Base-by-base conservation (phyloP, 2,888 invertebrate species). In the Meta bourneti region DNA sequence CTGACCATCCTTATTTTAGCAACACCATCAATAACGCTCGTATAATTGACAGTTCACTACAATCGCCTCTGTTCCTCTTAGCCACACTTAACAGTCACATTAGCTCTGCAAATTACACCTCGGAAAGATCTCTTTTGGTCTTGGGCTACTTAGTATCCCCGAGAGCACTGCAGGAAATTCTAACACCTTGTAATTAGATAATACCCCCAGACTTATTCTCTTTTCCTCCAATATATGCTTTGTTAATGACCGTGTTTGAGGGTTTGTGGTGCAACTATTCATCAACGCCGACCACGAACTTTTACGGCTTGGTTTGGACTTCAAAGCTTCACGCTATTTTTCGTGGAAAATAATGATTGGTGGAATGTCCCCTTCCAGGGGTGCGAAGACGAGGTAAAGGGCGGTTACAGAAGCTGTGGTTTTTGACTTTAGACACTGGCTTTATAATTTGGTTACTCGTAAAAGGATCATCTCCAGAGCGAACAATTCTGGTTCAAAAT, bases 171-270 rank as follows among this genome's bases (percentile, higher is more conserved):
- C 54, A 70, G 74, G 72, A 74, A 52, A 20, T 52, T 61, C 20
- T 75, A 74, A 84, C 83, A 81, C 74, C 81, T 81, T 48, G 71
- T 88, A 75, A 88, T 88, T 88, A 88, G 48, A 19, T 9, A 34
- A 16, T 54, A 34, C 69, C 52, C 49, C 74, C 69, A 49, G 52
- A 20, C 71, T 48, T n/a, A 16, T 77, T 71, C 49, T 34, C 69
- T n/a, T 48, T 13, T 81, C 88, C 80, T 74, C 80, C 88, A 88
- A 88, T 88, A 88, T 88, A 74, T 88, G 74, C 74, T 88, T 88
- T 81, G 49, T 69, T 72, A 81, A 88, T 88, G 34, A 61, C 61
- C 79, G 20, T 34, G 34, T 61, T n/a, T 19, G 54, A 7, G 19
- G 61, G 8, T 5, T 34, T 4, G 1, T 34, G 34, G 34, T 4